Evolutionary conservation across 2,113 vertebrate species (phyloP).

Genomic region (Macrotus californicus): DNA sequence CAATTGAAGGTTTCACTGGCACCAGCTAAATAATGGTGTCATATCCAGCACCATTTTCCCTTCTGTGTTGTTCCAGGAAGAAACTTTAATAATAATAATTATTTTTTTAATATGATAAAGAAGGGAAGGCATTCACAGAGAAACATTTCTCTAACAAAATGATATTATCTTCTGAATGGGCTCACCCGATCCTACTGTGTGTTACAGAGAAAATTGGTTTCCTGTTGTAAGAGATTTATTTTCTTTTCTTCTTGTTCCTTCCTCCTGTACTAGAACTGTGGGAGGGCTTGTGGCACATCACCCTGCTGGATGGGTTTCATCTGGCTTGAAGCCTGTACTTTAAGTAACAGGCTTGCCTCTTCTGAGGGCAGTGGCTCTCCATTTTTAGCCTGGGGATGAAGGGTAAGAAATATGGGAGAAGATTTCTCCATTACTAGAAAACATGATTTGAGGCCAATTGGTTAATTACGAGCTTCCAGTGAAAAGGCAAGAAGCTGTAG

Average conservation of each 20-base stretch:
- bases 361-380: conserved; percentile 36
- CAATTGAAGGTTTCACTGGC: conserved; percentile 35
- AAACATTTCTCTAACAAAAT: conserved; percentile 36
- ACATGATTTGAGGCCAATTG: conserved; percentile 57
- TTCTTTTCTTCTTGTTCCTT: neutral
- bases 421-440: conserved; percentile 68
- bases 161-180: conserved; percentile 35
- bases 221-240: conserved; percentile 51
- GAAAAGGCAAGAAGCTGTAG: conserved; percentile 3
- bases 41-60: conserved; percentile 25
- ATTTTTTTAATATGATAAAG: conserved; percentile 55
- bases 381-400: conserved; percentile 55
- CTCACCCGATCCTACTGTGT: neutral
- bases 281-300: conserved; percentile 45
- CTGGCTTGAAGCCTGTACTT: conserved; percentile 55
- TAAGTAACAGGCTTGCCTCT: conserved; percentile 55
- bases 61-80: conserved; percentile 57
- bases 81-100: conserved; percentile 62
- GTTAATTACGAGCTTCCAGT: conserved; percentile 58
- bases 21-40: conserved; percentile 7
- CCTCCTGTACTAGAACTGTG: conserved; percentile 16
- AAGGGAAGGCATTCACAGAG: neutral
- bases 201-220: conserved; percentile 50
- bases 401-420: conserved; percentile 51
- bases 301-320: conserved; percentile 56